Evolutionary conservation across 2,888 invertebrate species (phyloP).

Genomic region (Heliconius ethilla): DNA sequence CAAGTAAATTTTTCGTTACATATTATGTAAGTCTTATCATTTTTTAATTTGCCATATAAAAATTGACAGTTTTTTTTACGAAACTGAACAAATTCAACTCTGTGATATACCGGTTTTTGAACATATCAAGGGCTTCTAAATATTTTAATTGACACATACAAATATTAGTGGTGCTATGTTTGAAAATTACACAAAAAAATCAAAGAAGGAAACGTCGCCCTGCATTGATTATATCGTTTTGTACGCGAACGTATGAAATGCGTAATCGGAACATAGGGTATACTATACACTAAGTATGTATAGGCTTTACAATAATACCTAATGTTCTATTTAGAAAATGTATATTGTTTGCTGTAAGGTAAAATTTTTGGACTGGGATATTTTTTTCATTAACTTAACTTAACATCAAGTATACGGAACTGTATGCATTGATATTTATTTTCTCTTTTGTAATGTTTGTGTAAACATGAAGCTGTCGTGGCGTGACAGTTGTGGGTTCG

Average conservation of each 20-base stretch:
- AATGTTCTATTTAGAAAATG: constrained; percentile 48
- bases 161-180: constrained; percentile 46
- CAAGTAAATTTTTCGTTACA: constrained; percentile 14
- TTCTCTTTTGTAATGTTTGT: no score
- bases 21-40: constrained; percentile 9
- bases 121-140: constrained; percentile 41
- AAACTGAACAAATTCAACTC: constrained; percentile 34
- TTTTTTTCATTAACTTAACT: background rate
- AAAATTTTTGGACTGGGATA: no score
- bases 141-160: constrained; percentile 21
- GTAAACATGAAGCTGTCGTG: no score
- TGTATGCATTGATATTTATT: no score
- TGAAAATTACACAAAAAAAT: constrained; percentile 26
- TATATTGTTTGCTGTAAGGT: background rate
- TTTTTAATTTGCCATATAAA: constrained; percentile 14
- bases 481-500: no score
- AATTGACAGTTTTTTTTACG: constrained; percentile 11
- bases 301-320: constrained; percentile 70
- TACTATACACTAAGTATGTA: constrained; percentile 55
- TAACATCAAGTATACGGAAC: background rate
- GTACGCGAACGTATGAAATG: constrained; percentile 66
- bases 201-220: constrained; percentile 47
- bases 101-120: constrained; percentile 37
- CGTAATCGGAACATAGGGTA: constrained; percentile 79
- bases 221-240: constrained; percentile 73